Conservation (phyloP, 2,888 invertebrate genomes). For the Diplolepis rosae region DNA sequence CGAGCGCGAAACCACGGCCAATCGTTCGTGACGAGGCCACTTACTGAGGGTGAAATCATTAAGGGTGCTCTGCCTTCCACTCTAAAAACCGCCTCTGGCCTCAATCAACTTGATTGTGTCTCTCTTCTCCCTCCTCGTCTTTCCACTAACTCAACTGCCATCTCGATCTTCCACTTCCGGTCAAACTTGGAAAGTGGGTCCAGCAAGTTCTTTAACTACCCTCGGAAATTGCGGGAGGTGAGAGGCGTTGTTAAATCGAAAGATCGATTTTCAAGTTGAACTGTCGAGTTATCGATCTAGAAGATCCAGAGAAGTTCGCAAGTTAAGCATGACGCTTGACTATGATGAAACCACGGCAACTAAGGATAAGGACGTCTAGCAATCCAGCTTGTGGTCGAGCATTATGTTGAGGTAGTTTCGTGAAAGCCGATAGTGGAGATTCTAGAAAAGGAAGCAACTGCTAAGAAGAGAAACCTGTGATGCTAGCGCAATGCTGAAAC, state of each 20-base stretch:
- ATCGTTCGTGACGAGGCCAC: constrained; percentile 27
- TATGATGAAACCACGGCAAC: constrained; percentile 1
- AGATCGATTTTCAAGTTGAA: constrained; percentile 10
- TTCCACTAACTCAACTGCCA: constrained; percentile 15
- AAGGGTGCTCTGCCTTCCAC: neutral
- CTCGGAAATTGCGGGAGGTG: neutral
- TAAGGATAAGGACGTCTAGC: neutral
- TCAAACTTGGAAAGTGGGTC: constrained; percentile 21
- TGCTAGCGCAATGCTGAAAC: constrained; percentile 11
- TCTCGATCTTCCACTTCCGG: constrained; percentile 28
- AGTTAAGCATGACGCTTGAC: neutral
- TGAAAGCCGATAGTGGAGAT: constrained; percentile 7
- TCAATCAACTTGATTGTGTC: constrained; percentile 29
- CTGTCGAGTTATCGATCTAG: neutral
- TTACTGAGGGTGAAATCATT: constrained; percentile 27
- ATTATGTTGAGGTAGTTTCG: neutral
- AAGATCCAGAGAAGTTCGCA: neutral
- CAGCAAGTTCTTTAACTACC: constrained; percentile 24
- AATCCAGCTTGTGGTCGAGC: constrained; percentile 25
- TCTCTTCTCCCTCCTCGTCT: constrained; percentile 27
- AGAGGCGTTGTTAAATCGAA: constrained; percentile 15
- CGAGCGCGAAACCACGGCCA: constrained; percentile 25
- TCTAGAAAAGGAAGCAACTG: neutral
- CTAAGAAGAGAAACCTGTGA: constrained; percentile 10
- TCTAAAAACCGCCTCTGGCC: constrained; percentile 25